Evolutionary conservation across 2,113 vertebrate species (phyloP).

Genomic region (Channa argus): DNA sequence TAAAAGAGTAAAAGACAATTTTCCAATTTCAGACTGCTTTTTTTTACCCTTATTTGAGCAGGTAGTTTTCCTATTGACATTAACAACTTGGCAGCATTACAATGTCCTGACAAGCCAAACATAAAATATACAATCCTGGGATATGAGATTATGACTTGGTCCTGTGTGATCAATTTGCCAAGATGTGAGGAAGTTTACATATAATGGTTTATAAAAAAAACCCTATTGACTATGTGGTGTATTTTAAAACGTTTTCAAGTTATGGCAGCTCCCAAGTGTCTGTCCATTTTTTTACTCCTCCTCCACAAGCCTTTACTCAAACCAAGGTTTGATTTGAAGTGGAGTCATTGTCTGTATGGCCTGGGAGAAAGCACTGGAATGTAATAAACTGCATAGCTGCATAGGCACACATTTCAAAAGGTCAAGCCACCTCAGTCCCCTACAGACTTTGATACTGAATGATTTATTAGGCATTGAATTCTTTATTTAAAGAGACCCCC

Average conservation of each 20-base stretch:
- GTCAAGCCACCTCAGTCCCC: slow-evolving; percentile 2
- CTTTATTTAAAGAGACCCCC: not conserved
- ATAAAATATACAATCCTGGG: no score
- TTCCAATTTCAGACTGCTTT: no score
- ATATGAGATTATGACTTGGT: no score
- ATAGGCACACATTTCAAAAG: not conserved
- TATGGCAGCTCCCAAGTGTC: not conserved
- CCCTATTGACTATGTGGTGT: not conserved
- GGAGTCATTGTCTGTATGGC: not conserved
- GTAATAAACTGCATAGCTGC: slow-evolving; percentile 22
- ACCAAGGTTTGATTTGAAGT: not conserved
- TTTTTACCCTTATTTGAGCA: no score
- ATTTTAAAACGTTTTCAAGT: not conserved
- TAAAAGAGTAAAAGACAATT: not conserved
- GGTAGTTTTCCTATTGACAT: no score
- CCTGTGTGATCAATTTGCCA: no score
- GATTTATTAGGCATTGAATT: slow-evolving; percentile 2
- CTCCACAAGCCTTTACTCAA: not conserved
- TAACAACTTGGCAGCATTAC: no score
- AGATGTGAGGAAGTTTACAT: no score
- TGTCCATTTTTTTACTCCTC: not conserved
- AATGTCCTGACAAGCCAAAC: no score
- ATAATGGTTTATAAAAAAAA: no score
- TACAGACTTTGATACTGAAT: not conserved
- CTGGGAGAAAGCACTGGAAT: not conserved